Evolutionary conservation across 2,888 invertebrate genomes (phyloP).

Genomic region (Calameuta filiformis): DNA sequence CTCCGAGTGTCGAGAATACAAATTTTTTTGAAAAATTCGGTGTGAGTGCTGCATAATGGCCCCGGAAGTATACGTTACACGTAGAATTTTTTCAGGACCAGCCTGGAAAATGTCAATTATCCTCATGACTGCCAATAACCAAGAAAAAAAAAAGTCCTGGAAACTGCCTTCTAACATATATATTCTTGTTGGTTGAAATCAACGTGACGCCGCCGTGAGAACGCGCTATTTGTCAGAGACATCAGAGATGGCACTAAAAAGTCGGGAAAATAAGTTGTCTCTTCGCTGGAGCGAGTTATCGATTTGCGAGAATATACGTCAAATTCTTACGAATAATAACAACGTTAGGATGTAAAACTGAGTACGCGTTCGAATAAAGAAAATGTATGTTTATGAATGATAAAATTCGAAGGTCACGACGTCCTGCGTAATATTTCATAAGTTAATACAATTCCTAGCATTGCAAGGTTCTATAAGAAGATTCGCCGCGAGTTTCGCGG

Average conservation of each 20-base stretch:
- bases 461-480: slow-evolving; percentile 11
- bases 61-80: too few relatives aligned
- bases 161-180: too few relatives aligned
- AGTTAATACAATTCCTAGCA: slow-evolving; percentile 24
- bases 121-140: too few relatives aligned
- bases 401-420: neutral
- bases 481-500: slow-evolving; percentile 5
- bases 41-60: too few relatives aligned
- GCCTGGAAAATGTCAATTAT: too few relatives aligned
- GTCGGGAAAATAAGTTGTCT: neutral
- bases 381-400: too few relatives aligned
- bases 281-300: neutral
- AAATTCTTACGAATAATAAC: neutral
- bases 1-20: too few relatives aligned
- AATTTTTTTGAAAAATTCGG: too few relatives aligned
- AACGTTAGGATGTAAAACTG: neutral
- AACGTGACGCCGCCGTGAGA: neutral
- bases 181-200: neutral
- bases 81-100: too few relatives aligned
- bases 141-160: too few relatives aligned
- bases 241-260: neutral
- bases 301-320: neutral
- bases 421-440: neutral
- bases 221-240: neutral
- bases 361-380: too few relatives aligned